phyloP scores from a whole-genome alignment of 2,888 invertebrate genomes.

The Hirtodrosophila histrioides region DNA sequence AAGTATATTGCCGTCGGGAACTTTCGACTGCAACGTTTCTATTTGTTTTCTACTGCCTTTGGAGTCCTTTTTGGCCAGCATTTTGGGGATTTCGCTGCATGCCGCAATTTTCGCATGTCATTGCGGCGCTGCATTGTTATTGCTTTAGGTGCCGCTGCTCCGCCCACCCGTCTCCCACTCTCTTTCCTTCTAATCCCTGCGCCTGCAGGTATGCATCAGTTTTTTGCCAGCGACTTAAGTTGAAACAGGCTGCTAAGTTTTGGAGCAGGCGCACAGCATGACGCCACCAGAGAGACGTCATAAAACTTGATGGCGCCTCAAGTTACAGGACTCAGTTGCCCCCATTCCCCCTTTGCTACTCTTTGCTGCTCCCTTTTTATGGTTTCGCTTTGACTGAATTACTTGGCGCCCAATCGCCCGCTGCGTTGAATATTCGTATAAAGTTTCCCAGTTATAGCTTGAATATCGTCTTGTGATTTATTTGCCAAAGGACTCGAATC shows the following conservation, averaged over 20 bases:
- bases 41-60: not conserved
- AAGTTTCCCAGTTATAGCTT: constrained; percentile 29
- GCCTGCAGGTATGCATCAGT: constrained; percentile 68
- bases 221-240: constrained; percentile 21
- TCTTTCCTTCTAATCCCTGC: constrained; percentile 21
- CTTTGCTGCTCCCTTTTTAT: constrained; percentile 33
- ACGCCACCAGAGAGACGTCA: constrained; percentile 19
- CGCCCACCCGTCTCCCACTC: not conserved
- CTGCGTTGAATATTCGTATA: constrained; percentile 35
- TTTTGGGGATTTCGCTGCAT: not conserved
- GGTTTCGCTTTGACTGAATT: constrained; percentile 59
- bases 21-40: not conserved
- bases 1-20: too few relatives aligned
- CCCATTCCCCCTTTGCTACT: too few relatives aligned
- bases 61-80: not conserved
- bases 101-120: constrained; percentile 30
- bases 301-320: constrained; percentile 40
- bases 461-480: constrained; percentile 64
- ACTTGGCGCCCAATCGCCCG: constrained; percentile 63
- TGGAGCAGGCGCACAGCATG: constrained; percentile 16
- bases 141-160: constrained; percentile 18
- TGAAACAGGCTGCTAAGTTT: constrained; percentile 2
- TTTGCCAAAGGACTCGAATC: constrained; percentile 53
- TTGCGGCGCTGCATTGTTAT: constrained; percentile 33
- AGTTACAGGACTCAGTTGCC: constrained; percentile 43